Evolutionary conservation across 2,888 invertebrate species (phyloP), one percentile per base, ranked within the genome.

Genomic region (Hirudinaria manillensis): DNA sequence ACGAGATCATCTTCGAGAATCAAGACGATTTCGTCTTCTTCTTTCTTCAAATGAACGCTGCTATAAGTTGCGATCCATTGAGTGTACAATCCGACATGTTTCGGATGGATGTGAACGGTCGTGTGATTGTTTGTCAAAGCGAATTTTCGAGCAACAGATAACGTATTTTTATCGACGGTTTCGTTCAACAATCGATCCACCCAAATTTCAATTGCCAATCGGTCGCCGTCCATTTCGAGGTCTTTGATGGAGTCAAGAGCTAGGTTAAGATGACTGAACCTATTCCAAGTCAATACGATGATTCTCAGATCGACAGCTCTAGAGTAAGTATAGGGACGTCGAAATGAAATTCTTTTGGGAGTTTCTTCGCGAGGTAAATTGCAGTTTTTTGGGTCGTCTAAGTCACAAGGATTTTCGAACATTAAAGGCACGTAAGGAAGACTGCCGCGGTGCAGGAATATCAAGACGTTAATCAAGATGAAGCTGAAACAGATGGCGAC

Each of bases 1-100:
- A 80, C 79, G 21, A 81, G 61, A 74, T 83, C 83, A 68, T 83
- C 83, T 71, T 83, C 83, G 1, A 83, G 72, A 45, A 83, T 78
- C 0, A 83, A 77, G 0, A 80, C 82, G 19, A 82, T 80, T 77
- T 83, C 82, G 7, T 79, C 77, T 21, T 76, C 78, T n/a, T 21
- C 36, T 21, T 61, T 19, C 10, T 61, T 61, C 29, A 61, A 61
- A n/a, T 61, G 61, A 16, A 13, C 61, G 1, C 77, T 72, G 16
- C 78, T 76, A 82, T 82, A 83, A 0, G 82, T 82, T 3, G 76
- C 68, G 6, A 80, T 51, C 81, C 81, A 81, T 72, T 81, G 81
- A 7, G 79, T 80, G 68, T 78, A 76, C 29, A 81, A 70, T 10
- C 81, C 81, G 19, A 77, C 80, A 65, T 80, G 80, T 2, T 51